Percentiles rank a stretch among this genome's conserved stretches.
Evolutionary conservation across 2,113 vertebrate genomes (phyloP).

Genomic region (Pampusana beccarii): DNA sequence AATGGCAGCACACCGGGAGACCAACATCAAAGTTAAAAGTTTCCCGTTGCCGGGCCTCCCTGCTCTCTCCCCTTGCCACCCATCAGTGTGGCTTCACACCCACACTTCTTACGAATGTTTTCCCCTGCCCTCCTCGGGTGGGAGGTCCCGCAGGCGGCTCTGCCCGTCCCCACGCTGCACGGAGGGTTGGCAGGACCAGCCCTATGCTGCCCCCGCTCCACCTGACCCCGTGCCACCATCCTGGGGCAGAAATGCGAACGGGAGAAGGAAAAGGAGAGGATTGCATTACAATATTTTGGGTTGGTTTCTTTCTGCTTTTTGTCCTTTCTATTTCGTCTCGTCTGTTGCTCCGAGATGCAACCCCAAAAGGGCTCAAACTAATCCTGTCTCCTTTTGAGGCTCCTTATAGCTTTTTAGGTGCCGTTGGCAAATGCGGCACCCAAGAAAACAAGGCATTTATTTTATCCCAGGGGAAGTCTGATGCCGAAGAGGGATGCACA

Average conservation of each 20-base stretch:
- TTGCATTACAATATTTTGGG: fast-evolving
- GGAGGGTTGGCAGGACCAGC: not conserved
- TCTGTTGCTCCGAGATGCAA: not conserved
- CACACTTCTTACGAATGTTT: not conserved
- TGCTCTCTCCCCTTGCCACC: not conserved
- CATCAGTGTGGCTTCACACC: not conserved
- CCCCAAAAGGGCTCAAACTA: not conserved
- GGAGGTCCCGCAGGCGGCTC: not conserved
- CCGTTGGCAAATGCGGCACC: not conserved
- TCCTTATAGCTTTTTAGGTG: not conserved
- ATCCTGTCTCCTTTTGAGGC: not conserved
- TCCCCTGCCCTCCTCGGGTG: not conserved
- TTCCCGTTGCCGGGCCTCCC: not conserved
- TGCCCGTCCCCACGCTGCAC: not conserved
- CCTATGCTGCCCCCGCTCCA: not conserved
- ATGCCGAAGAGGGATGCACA: not conserved
- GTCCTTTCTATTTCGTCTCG: not conserved
- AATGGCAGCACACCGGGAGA: not conserved
- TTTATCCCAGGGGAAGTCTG: not conserved
- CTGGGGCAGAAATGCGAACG: not conserved
- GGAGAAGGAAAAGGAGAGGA: not conserved
- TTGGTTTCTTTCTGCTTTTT: not conserved
- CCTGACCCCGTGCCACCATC: not conserved
- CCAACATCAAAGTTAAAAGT: not conserved
- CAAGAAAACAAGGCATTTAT: not conserved